These are phyloP conservation scores for Pocillopora damicornis DNA, from an alignment of 64 coral and sea anemone genomes.

Conservation along the genomic window DNA sequence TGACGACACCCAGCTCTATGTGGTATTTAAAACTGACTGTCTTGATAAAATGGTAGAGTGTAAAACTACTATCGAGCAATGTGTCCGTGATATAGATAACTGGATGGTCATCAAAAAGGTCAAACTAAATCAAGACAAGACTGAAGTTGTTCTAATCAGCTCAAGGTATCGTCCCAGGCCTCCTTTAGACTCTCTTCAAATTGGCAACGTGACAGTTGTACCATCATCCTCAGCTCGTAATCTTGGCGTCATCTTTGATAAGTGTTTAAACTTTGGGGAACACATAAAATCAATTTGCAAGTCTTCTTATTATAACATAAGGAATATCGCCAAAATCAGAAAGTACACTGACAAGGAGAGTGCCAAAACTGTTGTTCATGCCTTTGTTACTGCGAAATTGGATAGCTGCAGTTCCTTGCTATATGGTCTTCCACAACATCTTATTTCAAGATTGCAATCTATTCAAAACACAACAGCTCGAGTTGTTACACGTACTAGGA, in stretches of 20 bases:
- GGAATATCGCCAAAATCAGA: constrained; percentile 16
- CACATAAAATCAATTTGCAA: constrained; percentile 27
- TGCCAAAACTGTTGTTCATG: constrained; percentile 14
- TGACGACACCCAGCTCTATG: constrained; percentile 23
- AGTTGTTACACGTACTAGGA: constrained; percentile 8
- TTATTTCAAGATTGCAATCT: constrained; percentile 16
- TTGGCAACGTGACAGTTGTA: background rate
- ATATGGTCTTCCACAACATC: constrained; percentile 14
- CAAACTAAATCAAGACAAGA: constrained; percentile 21
- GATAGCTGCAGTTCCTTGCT: background rate
- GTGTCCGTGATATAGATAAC: constrained; percentile 6
- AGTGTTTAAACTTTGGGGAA: constrained; percentile 3
- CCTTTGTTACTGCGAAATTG: constrained; percentile 16
- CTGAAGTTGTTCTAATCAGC: constrained; percentile 5
- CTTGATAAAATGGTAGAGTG: background rate
- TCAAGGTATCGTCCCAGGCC: constrained; percentile 12
- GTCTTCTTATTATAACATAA: constrained; percentile 5
- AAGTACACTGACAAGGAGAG: constrained; percentile 11
- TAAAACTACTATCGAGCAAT: constrained; percentile 8
- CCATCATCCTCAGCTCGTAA: constrained; percentile 7
- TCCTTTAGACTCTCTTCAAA: constrained; percentile 10
- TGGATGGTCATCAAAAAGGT: constrained; percentile 1
- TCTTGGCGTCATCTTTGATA: background rate
- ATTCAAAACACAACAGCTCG: constrained; percentile 12
- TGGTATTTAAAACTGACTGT: constrained; percentile 14